Conservation (phyloP, 2,888 invertebrate genomes). For the Marronus borbonicus region DNA sequence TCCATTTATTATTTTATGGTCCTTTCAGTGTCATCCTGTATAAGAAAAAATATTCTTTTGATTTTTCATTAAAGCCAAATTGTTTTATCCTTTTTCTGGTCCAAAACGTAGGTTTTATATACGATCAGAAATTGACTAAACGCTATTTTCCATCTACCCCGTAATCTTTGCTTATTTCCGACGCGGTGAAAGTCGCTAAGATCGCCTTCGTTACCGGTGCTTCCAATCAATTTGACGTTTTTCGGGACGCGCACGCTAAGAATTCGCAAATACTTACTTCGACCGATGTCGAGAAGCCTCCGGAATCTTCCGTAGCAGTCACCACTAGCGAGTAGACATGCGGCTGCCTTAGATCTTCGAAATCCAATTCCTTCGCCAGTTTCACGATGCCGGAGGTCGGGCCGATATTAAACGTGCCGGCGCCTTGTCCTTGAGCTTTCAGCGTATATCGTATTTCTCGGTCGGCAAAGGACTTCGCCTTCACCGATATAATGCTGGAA, state of each 20-base stretch:
- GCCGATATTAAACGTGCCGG: constrained; percentile 96
- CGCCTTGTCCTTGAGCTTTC: constrained; percentile 94
- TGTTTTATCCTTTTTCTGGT: neutral
- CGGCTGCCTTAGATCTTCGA: constrained; percentile 95
- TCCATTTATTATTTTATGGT: no score
- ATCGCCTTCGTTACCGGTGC: no score
- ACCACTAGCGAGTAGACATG: constrained; percentile 94
- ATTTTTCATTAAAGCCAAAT: neutral
- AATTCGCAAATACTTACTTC: constrained; percentile 76
- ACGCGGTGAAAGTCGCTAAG: no score
- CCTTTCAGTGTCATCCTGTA: no score
- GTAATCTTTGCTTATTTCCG: no score
- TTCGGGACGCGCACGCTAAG: no score
- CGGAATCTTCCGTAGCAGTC: constrained; percentile 97
- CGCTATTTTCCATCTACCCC: no score
- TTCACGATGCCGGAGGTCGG: constrained; percentile 96
- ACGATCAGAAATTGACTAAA: no score
- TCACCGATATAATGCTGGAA: constrained; percentile 94
- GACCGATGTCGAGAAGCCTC: constrained; percentile 95
- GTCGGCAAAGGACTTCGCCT: constrained; percentile 97
- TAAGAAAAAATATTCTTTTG: no score
- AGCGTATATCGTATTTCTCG: constrained; percentile 96
- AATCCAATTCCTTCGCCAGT: constrained; percentile 95
- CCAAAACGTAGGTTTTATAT: no score
- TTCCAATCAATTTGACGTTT: no score